Conservation (phyloP, 2,888 invertebrate genomes). For the Melinaea menophilus region DNA sequence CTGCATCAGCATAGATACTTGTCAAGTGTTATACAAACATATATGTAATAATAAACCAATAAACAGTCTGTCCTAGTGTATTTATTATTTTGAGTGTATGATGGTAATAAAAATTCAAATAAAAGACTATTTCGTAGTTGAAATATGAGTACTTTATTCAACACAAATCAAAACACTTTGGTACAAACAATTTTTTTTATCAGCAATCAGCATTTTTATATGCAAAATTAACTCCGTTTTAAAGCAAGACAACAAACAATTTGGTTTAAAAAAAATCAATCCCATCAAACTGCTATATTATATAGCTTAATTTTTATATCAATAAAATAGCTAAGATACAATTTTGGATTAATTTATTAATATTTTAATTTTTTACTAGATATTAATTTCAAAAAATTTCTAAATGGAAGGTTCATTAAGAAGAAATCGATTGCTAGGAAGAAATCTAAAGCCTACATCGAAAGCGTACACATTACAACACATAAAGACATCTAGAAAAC, state of each 20-base stretch:
- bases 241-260: slow-evolving; percentile 56
- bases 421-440: slow-evolving; percentile 73
- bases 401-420: slow-evolving; percentile 69
- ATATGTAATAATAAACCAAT: slow-evolving; percentile 49
- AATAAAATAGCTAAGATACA: slow-evolving; percentile 43
- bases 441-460: slow-evolving; percentile 70
- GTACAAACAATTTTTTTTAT: slow-evolving; percentile 71
- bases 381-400: slow-evolving; percentile 52
- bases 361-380: slow-evolving; percentile 57
- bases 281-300: slow-evolving; percentile 31
- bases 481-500: slow-evolving; percentile 68
- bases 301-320: slow-evolving; percentile 35
- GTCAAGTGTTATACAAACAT: slow-evolving; percentile 40
- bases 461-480: slow-evolving; percentile 72
- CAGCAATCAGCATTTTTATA: slow-evolving; percentile 60
- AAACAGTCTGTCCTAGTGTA: slow-evolving; percentile 52
- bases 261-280: slow-evolving; percentile 40
- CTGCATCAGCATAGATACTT: slow-evolving; percentile 71
- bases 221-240: slow-evolving; percentile 61
- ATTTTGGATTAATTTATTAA: slow-evolving; percentile 51
- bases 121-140: slow-evolving; percentile 59
- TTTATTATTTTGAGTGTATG: slow-evolving; percentile 18
- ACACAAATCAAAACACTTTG: slow-evolving; percentile 78
- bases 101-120: slow-evolving; percentile 37
- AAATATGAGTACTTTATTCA: slow-evolving; percentile 77